A percentile compares a stretch with the other conserved stretches of the same genome.
These are phyloP conservation scores for Drosophila bipectinata DNA, from an alignment of 1,140 invertebrate species.

Conservation along the genomic window DNA sequence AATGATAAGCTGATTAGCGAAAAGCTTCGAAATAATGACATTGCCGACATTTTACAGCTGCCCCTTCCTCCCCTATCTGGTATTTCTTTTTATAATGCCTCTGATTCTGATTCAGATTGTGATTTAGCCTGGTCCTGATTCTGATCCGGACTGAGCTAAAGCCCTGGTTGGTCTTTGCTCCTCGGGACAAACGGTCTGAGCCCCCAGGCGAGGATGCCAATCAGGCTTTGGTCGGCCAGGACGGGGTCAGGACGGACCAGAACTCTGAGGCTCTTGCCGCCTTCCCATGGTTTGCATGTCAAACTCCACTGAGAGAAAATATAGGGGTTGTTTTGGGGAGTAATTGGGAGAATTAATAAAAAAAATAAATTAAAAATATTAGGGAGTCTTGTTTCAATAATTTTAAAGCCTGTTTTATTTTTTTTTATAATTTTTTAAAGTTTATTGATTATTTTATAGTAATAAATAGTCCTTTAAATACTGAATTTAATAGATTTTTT, in stretches of 20 bases:
- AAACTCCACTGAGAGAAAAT: neutral
- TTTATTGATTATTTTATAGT: no score
- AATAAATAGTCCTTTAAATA: no score
- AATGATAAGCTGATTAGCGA: constrained; percentile 79
- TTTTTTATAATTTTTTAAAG: no score
- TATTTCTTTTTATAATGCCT: neutral
- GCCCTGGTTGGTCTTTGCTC: constrained; percentile 1
- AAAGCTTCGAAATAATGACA: constrained; percentile 65
- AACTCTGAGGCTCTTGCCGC: no score
- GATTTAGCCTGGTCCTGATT: neutral
- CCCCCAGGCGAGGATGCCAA: constrained; percentile 51
- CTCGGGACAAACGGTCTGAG: constrained; percentile 15
- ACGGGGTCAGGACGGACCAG: no score
- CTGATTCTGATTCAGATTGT: constrained; percentile 8
- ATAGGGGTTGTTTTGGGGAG: no score
- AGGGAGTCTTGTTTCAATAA: no score
- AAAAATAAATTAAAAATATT: no score
- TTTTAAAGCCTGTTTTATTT: no score
- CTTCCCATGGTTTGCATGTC: constrained; percentile 30
- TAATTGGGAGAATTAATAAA: no score
- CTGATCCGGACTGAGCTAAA: constrained; percentile 9
- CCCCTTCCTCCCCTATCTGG: neutral
- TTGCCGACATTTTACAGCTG: constrained; percentile 69
- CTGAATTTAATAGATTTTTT: no score
- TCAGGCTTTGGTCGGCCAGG: constrained; percentile 25